Percentiles rank a stretch among this genome's conserved stretches.
Conservation (phyloP, 1,140 invertebrate species). For the Frieseomelitta varia region DNA sequence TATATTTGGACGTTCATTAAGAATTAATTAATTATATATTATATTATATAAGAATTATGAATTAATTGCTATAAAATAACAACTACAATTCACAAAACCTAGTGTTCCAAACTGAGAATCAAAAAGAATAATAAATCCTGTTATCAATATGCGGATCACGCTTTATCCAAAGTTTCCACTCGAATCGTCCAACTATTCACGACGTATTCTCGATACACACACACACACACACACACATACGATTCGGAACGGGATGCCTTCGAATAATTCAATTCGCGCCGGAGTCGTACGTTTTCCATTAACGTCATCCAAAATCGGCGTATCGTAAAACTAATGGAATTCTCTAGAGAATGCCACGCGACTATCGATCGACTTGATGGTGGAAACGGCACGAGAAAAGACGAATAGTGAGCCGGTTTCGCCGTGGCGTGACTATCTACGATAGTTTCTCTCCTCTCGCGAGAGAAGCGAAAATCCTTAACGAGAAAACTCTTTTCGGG, state of each 20-base stretch:
- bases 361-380: conserved; percentile 9
- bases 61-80: too few species aligned
- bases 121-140: neutral
- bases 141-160: neutral
- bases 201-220: neutral
- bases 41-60: too few species aligned
- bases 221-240: too few species aligned
- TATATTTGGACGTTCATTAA: neutral
- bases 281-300: neutral
- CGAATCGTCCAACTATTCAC: neutral
- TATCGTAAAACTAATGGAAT: conserved; percentile 39
- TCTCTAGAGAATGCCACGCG: neutral
- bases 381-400: neutral
- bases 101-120: too few species aligned
- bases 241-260: too few species aligned
- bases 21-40: neutral
- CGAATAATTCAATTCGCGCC: conserved; percentile 3
- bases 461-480: neutral
- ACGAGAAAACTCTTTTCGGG: neutral
- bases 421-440: neutral
- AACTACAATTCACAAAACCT: too few species aligned
- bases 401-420: neutral
- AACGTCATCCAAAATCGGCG: conserved; percentile 17
- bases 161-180: neutral
- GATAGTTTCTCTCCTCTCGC: neutral